phyloP scores from a whole-genome alignment of 2,113 vertebrate genomes.

The Anguilla rostrata region DNA sequence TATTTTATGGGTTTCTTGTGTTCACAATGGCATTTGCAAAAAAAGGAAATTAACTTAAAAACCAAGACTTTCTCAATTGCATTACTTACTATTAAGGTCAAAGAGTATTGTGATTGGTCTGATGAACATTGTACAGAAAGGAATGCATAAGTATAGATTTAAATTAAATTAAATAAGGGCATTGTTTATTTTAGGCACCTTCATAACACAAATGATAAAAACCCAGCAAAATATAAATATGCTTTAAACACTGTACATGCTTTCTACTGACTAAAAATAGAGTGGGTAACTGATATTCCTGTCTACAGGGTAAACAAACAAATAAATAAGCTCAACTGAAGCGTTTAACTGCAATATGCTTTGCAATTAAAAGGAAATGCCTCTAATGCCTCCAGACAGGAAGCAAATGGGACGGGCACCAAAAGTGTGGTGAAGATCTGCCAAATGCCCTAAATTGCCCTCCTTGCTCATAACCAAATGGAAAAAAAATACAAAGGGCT shows the following conservation, averaged over 20 bases:
- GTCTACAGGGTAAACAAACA: slow-evolving; percentile 59
- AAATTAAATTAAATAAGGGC: too few relatives aligned
- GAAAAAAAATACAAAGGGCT: not conserved
- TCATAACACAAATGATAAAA: too few relatives aligned
- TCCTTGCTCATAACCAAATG: not conserved
- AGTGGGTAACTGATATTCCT: slow-evolving; percentile 70
- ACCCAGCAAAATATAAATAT: slow-evolving; percentile 37
- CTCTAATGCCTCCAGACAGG: slow-evolving; percentile 80
- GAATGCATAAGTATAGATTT: too few relatives aligned
- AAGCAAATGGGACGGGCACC: slow-evolving; percentile 80
- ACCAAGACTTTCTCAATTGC: too few relatives aligned
- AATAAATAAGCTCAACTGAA: slow-evolving; percentile 20
- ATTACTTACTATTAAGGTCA: too few relatives aligned
- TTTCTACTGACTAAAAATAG: slow-evolving; percentile 63
- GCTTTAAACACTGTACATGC: slow-evolving; percentile 59
- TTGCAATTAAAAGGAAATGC: slow-evolving; percentile 81
- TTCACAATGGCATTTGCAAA: not conserved
- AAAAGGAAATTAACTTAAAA: too few relatives aligned
- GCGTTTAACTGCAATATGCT: slow-evolving; percentile 68
- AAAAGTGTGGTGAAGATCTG: slow-evolving; percentile 81
- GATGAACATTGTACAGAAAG: too few relatives aligned
- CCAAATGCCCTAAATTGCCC: slow-evolving; percentile 71
- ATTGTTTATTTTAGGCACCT: too few relatives aligned
- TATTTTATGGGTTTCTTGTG: not conserved
- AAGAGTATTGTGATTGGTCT: too few relatives aligned